Evolutionary conservation across 2,888 invertebrate genomes (phyloP).

Genomic region (Drosophila mercatorum): DNA sequence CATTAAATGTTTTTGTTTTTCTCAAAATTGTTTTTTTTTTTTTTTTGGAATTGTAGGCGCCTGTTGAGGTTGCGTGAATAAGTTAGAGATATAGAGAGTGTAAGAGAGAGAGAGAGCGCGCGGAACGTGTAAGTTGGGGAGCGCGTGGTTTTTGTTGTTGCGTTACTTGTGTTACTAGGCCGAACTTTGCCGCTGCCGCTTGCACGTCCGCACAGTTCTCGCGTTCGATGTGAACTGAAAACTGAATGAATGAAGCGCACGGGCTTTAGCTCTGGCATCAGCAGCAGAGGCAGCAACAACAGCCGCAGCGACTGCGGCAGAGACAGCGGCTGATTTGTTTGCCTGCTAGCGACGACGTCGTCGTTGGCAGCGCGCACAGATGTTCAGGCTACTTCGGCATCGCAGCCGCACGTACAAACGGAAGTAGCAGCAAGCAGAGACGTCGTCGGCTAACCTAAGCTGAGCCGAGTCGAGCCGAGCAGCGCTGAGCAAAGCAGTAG

Average conservation of each 20-base stretch:
- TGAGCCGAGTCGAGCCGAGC: conserved; percentile 36
- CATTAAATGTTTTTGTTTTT: neutral
- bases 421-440: conserved; percentile 51
- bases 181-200: conserved; percentile 58
- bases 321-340: conserved; percentile 46
- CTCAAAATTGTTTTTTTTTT: neutral
- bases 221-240: conserved; percentile 84
- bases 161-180: conserved; percentile 49
- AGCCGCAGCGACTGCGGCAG: conserved; percentile 9
- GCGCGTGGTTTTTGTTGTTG: conserved; percentile 44
- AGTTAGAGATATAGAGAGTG: conserved; percentile 11
- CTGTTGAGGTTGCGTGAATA: conserved; percentile 45
- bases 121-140: conserved; percentile 56
- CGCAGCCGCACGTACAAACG: conserved; percentile 49
- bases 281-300: conserved; percentile 7
- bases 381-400: conserved; percentile 55
- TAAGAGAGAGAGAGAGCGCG: conserved; percentile 34
- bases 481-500: conserved; percentile 42
- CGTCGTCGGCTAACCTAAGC: conserved; percentile 45
- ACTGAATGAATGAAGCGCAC: conserved; percentile 70
- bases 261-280: conserved; percentile 39
- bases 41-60: conserved; percentile 31
- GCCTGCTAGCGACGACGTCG: conserved; percentile 25
- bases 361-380: conserved; percentile 60
- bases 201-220: conserved; percentile 84